Percentiles rank a stretch among this genome's conserved stretches.
Evolutionary conservation across 2,888 invertebrate species (phyloP).

Genomic region (Chaetogeoica ovagalla): DNA sequence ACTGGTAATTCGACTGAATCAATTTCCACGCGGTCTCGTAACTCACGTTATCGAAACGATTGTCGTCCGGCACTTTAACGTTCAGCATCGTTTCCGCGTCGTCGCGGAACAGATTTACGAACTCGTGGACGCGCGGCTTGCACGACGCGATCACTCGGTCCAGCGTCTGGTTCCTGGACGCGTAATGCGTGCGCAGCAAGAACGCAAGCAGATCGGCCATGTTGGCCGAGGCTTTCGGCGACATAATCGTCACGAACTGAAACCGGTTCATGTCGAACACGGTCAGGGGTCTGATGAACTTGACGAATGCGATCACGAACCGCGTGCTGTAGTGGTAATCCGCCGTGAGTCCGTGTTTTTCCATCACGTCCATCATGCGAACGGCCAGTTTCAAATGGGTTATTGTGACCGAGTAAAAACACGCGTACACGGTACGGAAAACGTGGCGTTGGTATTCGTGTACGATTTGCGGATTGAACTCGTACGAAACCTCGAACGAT

Average conservation of each 20-base stretch:
- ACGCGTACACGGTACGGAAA: background rate
- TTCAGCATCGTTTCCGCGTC: background rate
- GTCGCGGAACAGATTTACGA: background rate
- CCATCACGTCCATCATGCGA: background rate
- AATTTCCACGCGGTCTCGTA: background rate
- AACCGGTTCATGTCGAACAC: background rate
- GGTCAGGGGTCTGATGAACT: background rate
- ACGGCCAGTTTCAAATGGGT: slow-evolving; percentile 18
- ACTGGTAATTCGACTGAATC: slow-evolving; percentile 14
- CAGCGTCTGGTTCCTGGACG: background rate
- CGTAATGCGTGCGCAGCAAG: background rate
- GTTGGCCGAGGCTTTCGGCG: background rate
- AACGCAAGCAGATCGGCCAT: background rate
- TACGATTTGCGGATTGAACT: slow-evolving; percentile 19
- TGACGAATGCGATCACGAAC: background rate
- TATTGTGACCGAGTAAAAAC: slow-evolving; percentile 26
- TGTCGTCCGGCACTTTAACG: background rate
- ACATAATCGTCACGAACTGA: background rate
- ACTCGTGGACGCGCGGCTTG: background rate
- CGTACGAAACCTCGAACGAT: background rate
- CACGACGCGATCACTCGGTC: background rate
- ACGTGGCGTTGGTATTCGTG: slow-evolving; percentile 1
- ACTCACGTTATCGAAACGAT: background rate
- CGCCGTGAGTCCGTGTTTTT: background rate
- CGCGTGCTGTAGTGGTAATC: background rate